A percentile compares a stretch with the other conserved stretches of the same genome.
Conservation (phyloP, 2,888 invertebrate genomes). For the Philonicus albiceps region DNA sequence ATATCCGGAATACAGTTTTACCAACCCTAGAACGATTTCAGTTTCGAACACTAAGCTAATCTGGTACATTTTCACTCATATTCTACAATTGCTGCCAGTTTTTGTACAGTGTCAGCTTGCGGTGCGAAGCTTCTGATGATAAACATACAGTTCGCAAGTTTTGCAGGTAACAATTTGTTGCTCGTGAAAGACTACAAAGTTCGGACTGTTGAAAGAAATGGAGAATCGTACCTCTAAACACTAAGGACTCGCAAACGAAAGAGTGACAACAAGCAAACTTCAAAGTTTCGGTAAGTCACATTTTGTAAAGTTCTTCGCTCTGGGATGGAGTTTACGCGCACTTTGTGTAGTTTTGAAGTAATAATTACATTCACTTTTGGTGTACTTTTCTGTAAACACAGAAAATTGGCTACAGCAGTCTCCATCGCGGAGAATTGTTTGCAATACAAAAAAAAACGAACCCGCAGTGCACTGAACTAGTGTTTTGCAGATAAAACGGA, state of each 20-base stretch:
- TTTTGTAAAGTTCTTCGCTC: neutral
- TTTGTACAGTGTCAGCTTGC: constrained; percentile 9
- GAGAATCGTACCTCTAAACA: neutral
- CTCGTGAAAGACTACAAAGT: neutral
- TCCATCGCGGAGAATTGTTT: neutral
- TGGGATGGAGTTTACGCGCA: neutral
- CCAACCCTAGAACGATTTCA: neutral
- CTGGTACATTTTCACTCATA: neutral
- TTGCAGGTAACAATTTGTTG: neutral
- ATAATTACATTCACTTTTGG: neutral
- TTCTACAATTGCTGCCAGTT: neutral
- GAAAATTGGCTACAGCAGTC: neutral
- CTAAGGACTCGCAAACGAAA: neutral
- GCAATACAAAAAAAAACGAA: neutral
- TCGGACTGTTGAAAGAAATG: neutral
- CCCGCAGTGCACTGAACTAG: neutral
- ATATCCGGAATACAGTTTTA: constrained; percentile 1
- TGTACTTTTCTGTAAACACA: neutral
- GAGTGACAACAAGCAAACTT: constrained; percentile 5
- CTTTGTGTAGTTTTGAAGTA: neutral
- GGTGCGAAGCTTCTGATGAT: neutral
- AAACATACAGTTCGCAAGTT: neutral
- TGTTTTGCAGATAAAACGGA: neutral
- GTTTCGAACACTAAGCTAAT: neutral
- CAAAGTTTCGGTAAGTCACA: neutral